phyloP scores from a whole-genome alignment of 2,113 vertebrate species.

The Eulemur macaco region DNA sequence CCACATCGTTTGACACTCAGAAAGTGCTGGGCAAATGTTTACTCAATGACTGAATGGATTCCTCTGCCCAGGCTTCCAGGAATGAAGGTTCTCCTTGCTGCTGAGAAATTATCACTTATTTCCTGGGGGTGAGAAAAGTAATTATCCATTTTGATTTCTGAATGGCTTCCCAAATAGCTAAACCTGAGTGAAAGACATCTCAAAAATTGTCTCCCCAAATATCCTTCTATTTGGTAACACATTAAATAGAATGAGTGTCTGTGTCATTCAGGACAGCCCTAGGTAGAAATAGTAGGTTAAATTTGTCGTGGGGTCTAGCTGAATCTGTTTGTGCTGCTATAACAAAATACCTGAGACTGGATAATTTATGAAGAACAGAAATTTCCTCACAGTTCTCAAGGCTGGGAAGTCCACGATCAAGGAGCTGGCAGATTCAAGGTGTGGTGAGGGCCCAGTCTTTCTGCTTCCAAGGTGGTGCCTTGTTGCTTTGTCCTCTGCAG shows the following conservation, averaged over 20 bases:
- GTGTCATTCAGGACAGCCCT: neutral
- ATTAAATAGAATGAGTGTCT: neutral
- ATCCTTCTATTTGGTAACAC: neutral
- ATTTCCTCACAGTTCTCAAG: neutral
- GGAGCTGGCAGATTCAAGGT: neutral
- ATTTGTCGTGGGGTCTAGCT: neutral
- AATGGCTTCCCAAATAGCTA: neutral
- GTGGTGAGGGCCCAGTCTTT: neutral
- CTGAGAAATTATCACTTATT: neutral
- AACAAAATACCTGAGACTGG: neutral
- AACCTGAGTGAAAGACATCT: neutral
- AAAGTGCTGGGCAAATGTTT: neutral
- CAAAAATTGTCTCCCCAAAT: neutral
- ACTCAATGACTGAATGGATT: neutral
- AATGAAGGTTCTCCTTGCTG: neutral
- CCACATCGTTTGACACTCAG: neutral
- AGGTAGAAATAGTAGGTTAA: neutral
- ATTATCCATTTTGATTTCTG: neutral
- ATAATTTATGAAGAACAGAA: neutral
- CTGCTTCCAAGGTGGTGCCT: neutral
- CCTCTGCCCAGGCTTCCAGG: neutral
- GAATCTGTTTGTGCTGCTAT: neutral
- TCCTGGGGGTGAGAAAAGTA: conserved; percentile 8
- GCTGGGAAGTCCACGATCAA: neutral
- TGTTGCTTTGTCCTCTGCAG: neutral